phyloP scores from a whole-genome alignment of 2,888 invertebrate species.

The Pimpla rufipes region DNA sequence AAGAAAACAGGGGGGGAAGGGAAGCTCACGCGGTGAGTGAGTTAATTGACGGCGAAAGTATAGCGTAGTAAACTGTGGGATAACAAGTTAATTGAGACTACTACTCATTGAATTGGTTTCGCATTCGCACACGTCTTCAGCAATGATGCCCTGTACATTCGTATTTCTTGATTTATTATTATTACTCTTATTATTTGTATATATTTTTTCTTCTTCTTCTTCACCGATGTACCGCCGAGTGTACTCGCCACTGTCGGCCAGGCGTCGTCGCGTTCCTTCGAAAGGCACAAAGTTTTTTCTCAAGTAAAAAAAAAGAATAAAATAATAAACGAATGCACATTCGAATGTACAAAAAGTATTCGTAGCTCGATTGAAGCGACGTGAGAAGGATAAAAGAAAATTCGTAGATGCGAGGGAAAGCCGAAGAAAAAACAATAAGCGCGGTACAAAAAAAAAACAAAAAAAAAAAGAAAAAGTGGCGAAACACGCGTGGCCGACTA shows the following conservation, averaged over 20 bases:
- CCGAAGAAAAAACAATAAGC: conserved; percentile 17
- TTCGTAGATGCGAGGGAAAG: neutral
- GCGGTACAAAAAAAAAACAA: neutral
- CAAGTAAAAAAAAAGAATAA: too few species aligned
- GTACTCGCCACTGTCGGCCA: conserved; percentile 49
- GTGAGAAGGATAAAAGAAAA: neutral
- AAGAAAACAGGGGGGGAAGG: conserved; percentile 4
- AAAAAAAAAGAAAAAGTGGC: conserved; percentile 35
- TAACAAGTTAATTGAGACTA: conserved; percentile 40
- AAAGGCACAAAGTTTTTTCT: conserved; percentile 60
- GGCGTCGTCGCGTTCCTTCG: conserved; percentile 46
- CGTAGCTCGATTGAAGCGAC: conserved; percentile 3
- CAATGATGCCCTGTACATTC: conserved; percentile 31
- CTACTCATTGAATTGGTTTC: conserved; percentile 49
- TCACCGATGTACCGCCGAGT: conserved; percentile 30
- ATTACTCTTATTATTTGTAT: neutral
- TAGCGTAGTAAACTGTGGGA: conserved; percentile 29
- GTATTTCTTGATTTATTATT: conserved; percentile 11
- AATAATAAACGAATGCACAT: neutral
- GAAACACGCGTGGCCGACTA: conserved; percentile 55
- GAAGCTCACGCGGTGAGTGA: conserved; percentile 21
- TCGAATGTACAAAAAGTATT: conserved; percentile 15
- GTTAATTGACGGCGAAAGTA: conserved; percentile 33
- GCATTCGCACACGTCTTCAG: conserved; percentile 38
- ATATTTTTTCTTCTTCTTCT: conserved; percentile 9